Percentiles rank a stretch among this genome's conserved stretches.
Conservation (phyloP, 2,113 vertebrate genomes). For the Tetraodon nigroviridis region DNA sequence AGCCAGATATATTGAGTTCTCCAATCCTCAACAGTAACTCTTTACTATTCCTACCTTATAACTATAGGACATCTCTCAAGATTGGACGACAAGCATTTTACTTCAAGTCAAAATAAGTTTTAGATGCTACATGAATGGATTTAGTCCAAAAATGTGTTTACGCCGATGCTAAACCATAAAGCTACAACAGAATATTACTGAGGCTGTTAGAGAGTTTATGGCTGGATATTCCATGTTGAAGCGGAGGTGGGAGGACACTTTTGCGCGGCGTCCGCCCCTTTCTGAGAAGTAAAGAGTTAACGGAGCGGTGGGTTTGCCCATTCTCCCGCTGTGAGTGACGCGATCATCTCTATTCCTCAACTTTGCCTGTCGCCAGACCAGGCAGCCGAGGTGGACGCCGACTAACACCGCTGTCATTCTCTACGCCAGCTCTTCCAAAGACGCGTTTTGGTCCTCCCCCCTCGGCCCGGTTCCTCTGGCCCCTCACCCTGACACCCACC, state of each 20-base stretch:
- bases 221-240: too few species aligned
- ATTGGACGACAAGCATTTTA: too few species aligned
- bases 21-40: too few species aligned
- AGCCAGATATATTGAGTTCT: too few species aligned
- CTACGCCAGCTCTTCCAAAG: constrained; percentile 24
- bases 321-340: constrained; percentile 81
- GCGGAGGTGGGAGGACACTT: neutral
- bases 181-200: too few species aligned
- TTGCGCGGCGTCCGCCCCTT: constrained; percentile 54
- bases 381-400: constrained; percentile 71
- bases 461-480: constrained; percentile 8
- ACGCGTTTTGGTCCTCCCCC: neutral
- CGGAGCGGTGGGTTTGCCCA: constrained; percentile 75
- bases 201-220: too few species aligned
- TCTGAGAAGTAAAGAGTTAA: constrained; percentile 74
- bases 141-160: too few species aligned
- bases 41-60: too few species aligned
- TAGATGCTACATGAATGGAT: too few species aligned
- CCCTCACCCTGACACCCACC: constrained; percentile 37
- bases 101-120: too few species aligned
- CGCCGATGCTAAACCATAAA: too few species aligned
- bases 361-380: constrained; percentile 86
- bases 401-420: constrained; percentile 41
- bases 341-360: constrained; percentile 85
- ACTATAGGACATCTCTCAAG: too few species aligned